Conservation (phyloP, 2,113 vertebrate species). For the Turdus rufiventris region DNA sequence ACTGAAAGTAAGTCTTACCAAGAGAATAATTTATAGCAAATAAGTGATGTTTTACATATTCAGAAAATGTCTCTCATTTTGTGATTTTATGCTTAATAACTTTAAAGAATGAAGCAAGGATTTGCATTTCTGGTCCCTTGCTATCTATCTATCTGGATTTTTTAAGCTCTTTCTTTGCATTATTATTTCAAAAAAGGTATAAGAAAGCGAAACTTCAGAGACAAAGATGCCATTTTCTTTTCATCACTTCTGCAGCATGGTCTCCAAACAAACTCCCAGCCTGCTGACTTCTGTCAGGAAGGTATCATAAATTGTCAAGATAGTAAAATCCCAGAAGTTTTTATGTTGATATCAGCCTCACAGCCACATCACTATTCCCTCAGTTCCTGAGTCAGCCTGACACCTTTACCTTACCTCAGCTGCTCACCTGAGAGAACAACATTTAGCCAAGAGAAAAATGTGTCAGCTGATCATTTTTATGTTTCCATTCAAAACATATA, state of each 20-base stretch:
- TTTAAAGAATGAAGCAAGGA: not conserved
- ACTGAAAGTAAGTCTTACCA: not conserved
- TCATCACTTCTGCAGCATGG: not conserved
- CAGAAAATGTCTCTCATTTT: not conserved
- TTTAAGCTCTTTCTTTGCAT: not conserved
- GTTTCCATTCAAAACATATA: not conserved
- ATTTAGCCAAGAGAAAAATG: not conserved
- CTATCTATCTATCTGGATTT: not conserved
- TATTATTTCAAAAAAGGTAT: not conserved
- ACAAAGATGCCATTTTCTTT: not conserved
- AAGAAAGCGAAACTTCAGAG: not conserved
- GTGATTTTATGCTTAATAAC: not conserved
- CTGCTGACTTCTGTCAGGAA: not conserved
- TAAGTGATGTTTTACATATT: not conserved
- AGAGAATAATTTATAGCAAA: not conserved
- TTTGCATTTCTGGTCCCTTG: not conserved
- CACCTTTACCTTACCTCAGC: not conserved
- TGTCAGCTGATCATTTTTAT: not conserved
- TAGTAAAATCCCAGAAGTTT: slow-evolving; percentile 38
- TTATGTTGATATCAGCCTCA: not conserved
- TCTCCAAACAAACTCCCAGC: not conserved
- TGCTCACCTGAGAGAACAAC: not conserved
- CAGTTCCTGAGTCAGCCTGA: not conserved
- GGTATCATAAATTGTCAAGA: not conserved
- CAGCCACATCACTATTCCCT: not conserved